Evolutionary conservation across 2,113 vertebrate genomes (phyloP).

Genomic region (Psephotus haematonotus): DNA sequence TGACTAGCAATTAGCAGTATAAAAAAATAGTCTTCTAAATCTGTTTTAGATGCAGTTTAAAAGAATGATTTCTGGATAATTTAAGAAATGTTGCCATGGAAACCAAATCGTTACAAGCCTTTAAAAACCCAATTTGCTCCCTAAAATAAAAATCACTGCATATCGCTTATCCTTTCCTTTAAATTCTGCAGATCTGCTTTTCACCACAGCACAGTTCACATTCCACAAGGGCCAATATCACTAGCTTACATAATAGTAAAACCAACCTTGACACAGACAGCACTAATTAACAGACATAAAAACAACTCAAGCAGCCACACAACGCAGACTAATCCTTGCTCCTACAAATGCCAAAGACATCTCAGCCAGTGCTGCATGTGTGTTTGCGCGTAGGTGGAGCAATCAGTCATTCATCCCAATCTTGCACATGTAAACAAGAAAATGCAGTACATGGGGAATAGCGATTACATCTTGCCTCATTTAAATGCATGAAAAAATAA

Average conservation of each 20-base stretch:
- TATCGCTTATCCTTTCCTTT: not conserved
- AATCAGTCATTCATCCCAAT: slow-evolving; percentile 27
- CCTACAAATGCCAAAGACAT: slow-evolving; percentile 46
- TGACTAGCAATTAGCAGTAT: not conserved
- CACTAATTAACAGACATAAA: slow-evolving; percentile 63
- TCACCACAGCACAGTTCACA: not conserved
- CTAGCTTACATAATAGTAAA: slow-evolving; percentile 64
- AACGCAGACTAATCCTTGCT: slow-evolving; percentile 43
- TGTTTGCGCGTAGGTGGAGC: not conserved
- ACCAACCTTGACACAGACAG: slow-evolving; percentile 63
- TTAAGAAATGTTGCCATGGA: not conserved
- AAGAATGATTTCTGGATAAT: not conserved
- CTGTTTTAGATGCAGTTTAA: not conserved
- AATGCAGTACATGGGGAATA: not conserved
- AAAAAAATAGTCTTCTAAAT: not conserved
- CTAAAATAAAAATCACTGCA: not conserved
- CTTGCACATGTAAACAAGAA: slow-evolving; percentile 17
- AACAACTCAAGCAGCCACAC: slow-evolving; percentile 40
- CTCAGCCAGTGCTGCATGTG: not conserved
- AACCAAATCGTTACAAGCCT: not conserved
- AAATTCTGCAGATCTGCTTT: not conserved
- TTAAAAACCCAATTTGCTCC: not conserved
- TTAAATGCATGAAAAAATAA: not conserved
- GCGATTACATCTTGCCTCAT: not conserved
- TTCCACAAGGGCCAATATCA: slow-evolving; percentile 54